Evolutionary conservation across 1,140 invertebrate genomes (phyloP).

Genomic region (Goniozus legneri): DNA sequence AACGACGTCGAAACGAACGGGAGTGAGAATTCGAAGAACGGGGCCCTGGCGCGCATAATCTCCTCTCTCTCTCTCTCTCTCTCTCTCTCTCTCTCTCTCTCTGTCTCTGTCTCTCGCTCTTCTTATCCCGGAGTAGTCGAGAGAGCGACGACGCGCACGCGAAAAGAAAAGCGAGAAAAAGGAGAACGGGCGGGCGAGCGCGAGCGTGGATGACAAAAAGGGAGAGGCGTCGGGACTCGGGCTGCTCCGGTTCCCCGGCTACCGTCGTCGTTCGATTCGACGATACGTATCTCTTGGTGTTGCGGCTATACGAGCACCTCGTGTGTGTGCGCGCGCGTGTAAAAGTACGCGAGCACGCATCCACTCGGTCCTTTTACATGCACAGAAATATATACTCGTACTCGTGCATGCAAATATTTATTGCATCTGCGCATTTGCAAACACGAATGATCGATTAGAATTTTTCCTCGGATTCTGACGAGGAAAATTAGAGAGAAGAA

Average conservation of each 20-base stretch:
- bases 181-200: not conserved
- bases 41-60: not conserved
- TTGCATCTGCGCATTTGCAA: not conserved
- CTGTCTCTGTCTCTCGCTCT: not conserved
- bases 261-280: constrained; percentile 25
- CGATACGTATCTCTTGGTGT: constrained; percentile 25
- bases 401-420: not conserved
- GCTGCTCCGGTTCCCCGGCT: constrained; percentile 25
- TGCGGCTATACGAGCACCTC: not conserved
- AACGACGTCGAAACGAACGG: too few species aligned
- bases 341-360: constrained; percentile 2
- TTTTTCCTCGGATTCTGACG: not conserved
- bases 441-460: too few species aligned
- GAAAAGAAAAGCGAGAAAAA: not conserved
- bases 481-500: not conserved
- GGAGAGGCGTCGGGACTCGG: constrained; percentile 12
- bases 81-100: not conserved
- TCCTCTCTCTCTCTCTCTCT: too few species aligned
- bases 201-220: too few species aligned
- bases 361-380: not conserved
- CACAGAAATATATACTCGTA: not conserved
- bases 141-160: too few species aligned
- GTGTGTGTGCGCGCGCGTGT: not conserved
- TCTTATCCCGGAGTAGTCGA: too few species aligned
- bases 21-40: too few species aligned